Evolutionary conservation across 2,888 invertebrate species (phyloP), one percentile per base, ranked within the genome.

Genomic region (Cyclophora albipunctata): DNA sequence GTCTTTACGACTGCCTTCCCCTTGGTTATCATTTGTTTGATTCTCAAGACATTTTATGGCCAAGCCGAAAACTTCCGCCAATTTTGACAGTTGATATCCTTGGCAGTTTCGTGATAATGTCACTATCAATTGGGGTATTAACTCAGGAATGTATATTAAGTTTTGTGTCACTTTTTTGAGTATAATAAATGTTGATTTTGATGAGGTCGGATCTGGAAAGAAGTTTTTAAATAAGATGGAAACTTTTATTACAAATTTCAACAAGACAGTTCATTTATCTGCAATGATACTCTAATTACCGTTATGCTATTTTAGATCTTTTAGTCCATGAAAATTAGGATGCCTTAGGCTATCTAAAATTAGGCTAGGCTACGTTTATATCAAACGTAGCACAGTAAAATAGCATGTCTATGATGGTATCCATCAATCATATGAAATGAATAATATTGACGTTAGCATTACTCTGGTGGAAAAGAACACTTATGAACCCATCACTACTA

Each of bases 21-120:
- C 20, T 20, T 20, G 20, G 20, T 2, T 2, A 1, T 20, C 34
- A 43, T 43, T 34, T 43, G 4, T 5, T 5, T 5, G 37, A 37
- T 5, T 37, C 4, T 37, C 37, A 5, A 37, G 5, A 37, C 42
- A 79, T 48, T 34, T 34, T 45, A 57, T 54, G 0, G 66, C 58
- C 40, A 80, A 7, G 0, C 80, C 80, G 5, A 70, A 64, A 1
- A 80, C 48, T 37, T 72, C 68, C 1, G 71, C 58, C n/a, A 71
- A 34, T 33, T 66, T 63, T 7, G 46, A 7, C 46, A 46, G 43
- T 43, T 43, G 43, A 43, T 43, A 33, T 33, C 34, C 43, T 20
- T 43, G 43, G 34, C 33, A 43, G 34, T 43, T 43, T 41, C 42
- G 40, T 7, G 43, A 43, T 43, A 43, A 6, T 20, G 6, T 43